Percentiles rank a stretch among this genome's conserved stretches.
Conservation (phyloP, 2,797 vertebrate species). For the Garrulus glandarius region DNA sequence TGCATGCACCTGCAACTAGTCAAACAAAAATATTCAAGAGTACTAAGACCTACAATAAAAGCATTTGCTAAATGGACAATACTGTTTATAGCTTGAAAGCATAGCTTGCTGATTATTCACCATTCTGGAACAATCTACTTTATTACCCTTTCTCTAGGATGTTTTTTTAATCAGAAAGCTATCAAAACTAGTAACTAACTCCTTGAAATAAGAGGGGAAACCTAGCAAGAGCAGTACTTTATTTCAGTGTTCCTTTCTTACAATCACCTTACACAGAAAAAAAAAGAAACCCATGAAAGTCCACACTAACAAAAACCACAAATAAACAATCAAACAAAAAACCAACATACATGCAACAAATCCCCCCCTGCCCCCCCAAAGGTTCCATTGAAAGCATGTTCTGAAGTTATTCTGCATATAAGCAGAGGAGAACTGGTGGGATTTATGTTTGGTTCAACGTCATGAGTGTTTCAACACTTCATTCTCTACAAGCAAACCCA, state of each 20-base stretch:
- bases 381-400: background rate
- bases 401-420: background rate
- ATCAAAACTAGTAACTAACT: background rate
- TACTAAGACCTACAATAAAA: background rate
- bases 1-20: background rate
- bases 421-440: background rate
- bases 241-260: background rate
- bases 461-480: background rate
- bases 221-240: background rate
- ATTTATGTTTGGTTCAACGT: background rate
- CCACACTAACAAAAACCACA: background rate
- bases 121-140: background rate
- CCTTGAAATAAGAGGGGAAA: background rate
- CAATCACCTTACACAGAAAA: background rate
- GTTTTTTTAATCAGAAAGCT: background rate
- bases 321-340: background rate
- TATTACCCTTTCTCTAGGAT: background rate
- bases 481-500: background rate
- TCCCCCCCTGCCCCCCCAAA: too few species aligned
- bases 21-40: background rate
- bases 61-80: background rate
- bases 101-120: background rate
- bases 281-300: background rate
- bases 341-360: rapidly evolving
- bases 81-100: background rate